Conservation (phyloP, 2,113 vertebrate species). For the Nothocercus nigrocapillus region DNA sequence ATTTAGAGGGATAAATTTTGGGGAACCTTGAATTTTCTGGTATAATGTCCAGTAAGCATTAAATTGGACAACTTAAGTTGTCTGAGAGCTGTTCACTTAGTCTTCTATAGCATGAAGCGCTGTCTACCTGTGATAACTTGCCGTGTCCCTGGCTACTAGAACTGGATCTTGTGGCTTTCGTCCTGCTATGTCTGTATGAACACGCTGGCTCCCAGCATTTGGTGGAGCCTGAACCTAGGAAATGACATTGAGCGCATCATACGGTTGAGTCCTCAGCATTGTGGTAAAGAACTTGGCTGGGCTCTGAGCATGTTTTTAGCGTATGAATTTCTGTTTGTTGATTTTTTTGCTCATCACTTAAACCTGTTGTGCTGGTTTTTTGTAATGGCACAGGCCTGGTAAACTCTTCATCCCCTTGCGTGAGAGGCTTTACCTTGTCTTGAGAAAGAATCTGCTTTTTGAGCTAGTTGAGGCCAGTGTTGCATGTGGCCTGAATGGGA, state of each 20-base stretch:
- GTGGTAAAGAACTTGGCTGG: background rate
- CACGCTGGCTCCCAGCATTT: fast-evolving
- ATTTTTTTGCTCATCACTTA: background rate
- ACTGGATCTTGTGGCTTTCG: background rate
- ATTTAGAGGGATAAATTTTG: background rate
- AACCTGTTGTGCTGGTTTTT: background rate
- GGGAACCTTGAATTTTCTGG: background rate
- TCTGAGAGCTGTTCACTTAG: background rate
- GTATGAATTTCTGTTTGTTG: background rate
- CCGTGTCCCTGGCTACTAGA: background rate
- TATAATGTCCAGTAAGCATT: background rate
- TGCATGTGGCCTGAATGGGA: background rate
- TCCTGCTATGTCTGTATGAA: fast-evolving
- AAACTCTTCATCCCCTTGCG: fast-evolving
- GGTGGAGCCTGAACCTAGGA: background rate
- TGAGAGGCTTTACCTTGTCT: background rate
- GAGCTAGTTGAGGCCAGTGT: background rate
- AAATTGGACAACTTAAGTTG: background rate
- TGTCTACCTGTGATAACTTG: background rate
- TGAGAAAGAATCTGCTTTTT: background rate
- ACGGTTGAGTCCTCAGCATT: background rate
- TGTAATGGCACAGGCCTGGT: background rate
- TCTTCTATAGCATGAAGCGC: background rate
- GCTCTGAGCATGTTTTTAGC: background rate
- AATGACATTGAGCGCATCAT: fast-evolving